These are phyloP conservation scores for Diplolepis rosae DNA, from an alignment of 2,888 invertebrate species.

Conservation along the genomic window DNA sequence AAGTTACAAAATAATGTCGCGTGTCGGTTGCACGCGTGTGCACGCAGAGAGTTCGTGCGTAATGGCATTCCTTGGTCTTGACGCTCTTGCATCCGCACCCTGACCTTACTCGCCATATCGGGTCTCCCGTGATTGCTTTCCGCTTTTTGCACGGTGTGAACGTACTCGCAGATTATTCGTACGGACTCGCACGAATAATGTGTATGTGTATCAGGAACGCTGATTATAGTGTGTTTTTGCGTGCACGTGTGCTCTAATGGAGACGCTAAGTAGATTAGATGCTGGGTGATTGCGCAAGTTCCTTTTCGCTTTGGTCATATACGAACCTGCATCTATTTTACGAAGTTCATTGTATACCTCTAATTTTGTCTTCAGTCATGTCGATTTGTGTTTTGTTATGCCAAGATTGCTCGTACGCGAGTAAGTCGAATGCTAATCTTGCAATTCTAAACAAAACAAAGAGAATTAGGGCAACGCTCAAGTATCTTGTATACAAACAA, in stretches of 20 bases:
- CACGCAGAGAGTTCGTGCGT: constrained; percentile 51
- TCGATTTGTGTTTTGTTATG: too few species aligned
- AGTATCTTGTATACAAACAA: too few species aligned
- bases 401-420: too few species aligned
- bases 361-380: too few species aligned
- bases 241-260: constrained; percentile 51
- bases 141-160: constrained; percentile 61
- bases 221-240: constrained; percentile 45
- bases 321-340: not conserved
- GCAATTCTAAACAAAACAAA: too few species aligned
- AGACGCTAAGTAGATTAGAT: constrained; percentile 60
- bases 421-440: too few species aligned
- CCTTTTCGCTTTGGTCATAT: constrained; percentile 34
- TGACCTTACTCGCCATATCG: constrained; percentile 70
- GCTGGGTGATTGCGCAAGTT: constrained; percentile 43
- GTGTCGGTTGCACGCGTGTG: too few species aligned
- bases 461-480: too few species aligned
- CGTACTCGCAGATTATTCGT: constrained; percentile 46
- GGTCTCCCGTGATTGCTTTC: constrained; percentile 67
- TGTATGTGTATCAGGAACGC: constrained; percentile 37
- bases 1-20: too few species aligned
- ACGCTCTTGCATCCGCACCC: constrained; percentile 61
- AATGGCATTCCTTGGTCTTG: constrained; percentile 68
- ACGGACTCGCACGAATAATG: constrained; percentile 42
- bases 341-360: too few species aligned